Evolutionary conservation across 1,140 invertebrate genomes (phyloP).

Genomic region (Drosophila paulistorum): DNA sequence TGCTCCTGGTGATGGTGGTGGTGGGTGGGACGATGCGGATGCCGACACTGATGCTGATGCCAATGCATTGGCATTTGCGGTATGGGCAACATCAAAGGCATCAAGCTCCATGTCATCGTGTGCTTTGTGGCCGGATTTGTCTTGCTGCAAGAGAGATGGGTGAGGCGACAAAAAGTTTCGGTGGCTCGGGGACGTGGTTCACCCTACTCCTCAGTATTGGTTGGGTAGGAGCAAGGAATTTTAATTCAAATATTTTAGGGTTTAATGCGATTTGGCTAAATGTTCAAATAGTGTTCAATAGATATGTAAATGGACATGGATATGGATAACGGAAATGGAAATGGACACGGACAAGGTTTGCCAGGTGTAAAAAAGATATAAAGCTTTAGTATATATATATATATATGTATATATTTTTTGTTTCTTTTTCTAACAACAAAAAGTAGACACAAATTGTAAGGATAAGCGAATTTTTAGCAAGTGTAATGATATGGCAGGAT

Average conservation of each 20-base stretch:
- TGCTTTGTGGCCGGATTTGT: conserved; percentile 74
- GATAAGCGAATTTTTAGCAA: conserved; percentile 1
- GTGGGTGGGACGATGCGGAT: background rate
- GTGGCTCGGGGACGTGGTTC: conserved; percentile 6
- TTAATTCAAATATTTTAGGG: conserved; percentile 78
- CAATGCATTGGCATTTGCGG: conserved; percentile 60
- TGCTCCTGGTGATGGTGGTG: background rate
- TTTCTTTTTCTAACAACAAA: background rate
- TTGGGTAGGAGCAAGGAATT: conserved; percentile 22
- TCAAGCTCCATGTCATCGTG: conserved; percentile 60
- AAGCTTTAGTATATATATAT: conserved; percentile 41
- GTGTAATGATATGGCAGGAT: conserved; percentile 60
- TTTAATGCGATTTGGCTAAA: conserved; percentile 78
- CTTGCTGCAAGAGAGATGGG: conserved; percentile 13
- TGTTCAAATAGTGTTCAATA: conserved; percentile 59
- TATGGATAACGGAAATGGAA: background rate
- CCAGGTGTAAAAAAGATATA: conserved; percentile 44
- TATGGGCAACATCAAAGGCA: conserved; percentile 61
- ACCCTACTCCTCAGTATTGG: background rate
- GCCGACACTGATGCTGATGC: conserved; percentile 32
- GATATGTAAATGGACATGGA: conserved; percentile 47
- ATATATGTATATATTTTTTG: background rate
- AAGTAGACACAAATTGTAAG: background rate
- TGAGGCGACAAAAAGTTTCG: conserved; percentile 24
- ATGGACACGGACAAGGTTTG: background rate